A percentile compares a stretch with the other conserved stretches of the same genome.
These are phyloP conservation scores for Caenorhabditis zanzibari DNA, from an alignment of 2,888 invertebrate genomes.

Conservation along the genomic window DNA sequence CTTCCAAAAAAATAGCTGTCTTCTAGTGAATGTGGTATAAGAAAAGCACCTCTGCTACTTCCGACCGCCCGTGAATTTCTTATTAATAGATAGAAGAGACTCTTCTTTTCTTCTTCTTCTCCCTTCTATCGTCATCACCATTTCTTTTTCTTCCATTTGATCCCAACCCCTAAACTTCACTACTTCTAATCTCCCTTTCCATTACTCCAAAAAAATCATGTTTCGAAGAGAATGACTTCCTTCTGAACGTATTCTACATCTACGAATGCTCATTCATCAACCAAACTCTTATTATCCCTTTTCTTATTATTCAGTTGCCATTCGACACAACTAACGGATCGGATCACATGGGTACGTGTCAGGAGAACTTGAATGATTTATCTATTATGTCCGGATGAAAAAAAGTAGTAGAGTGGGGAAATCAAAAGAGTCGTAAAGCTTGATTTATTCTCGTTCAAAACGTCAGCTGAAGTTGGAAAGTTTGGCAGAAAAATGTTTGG, in stretches of 20 bases:
- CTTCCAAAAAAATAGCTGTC: slow-evolving; percentile 17
- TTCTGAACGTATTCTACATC: slow-evolving; percentile 24
- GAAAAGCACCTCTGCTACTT: slow-evolving; percentile 42
- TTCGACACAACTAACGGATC: slow-evolving; percentile 20
- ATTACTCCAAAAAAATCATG: slow-evolving; percentile 5
- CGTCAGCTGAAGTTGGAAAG: too few species aligned
- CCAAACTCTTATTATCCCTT: slow-evolving; percentile 20
- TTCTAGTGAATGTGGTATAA: slow-evolving; percentile 25
- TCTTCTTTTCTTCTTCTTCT: neutral
- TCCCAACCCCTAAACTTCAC: slow-evolving; percentile 3
- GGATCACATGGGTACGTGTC: slow-evolving; percentile 33
- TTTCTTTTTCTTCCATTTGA: neutral
- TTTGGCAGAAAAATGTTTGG: too few species aligned
- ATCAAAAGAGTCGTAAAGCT: neutral
- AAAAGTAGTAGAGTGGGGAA: neutral
- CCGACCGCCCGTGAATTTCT: slow-evolving; percentile 53
- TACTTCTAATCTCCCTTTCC: neutral
- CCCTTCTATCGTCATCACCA: neutral
- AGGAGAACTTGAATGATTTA: slow-evolving; percentile 3
- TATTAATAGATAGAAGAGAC: slow-evolving; percentile 43
- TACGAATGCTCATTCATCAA: slow-evolving; percentile 32
- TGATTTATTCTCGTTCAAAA: neutral
- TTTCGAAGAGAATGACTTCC: slow-evolving; percentile 6
- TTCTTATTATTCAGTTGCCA: slow-evolving; percentile 9
- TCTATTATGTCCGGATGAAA: neutral